Conservation (phyloP, 2,888 invertebrate genomes). For the Leucophenga maculata region DNA sequence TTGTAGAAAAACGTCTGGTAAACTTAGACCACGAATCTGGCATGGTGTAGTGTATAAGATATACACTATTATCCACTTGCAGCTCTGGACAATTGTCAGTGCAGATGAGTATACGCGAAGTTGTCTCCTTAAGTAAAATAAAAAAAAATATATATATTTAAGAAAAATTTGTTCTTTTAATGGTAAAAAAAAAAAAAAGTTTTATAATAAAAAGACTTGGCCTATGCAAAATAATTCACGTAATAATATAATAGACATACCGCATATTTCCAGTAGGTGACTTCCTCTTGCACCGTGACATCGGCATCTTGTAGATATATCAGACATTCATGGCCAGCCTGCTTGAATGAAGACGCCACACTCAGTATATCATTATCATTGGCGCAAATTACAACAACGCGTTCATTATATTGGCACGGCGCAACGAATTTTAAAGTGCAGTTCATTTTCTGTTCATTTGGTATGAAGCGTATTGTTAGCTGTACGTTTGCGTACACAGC, state of each 20-base stretch:
- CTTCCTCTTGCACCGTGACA: constrained; percentile 33
- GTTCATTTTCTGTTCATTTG: neutral
- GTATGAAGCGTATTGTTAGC: constrained; percentile 50
- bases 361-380: constrained; percentile 75
- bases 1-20: constrained; percentile 79
- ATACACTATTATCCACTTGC: constrained; percentile 77
- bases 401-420: constrained; percentile 71
- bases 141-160: too few relatives aligned
- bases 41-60: constrained; percentile 82
- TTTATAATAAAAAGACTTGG: too few relatives aligned
- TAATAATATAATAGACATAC: constrained; percentile 33
- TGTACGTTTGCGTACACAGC: constrained; percentile 79
- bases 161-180: too few relatives aligned
- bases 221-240: too few relatives aligned
- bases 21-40: constrained; percentile 79
- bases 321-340: constrained; percentile 46
- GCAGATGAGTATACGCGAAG: constrained; percentile 76
- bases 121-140: too few relatives aligned
- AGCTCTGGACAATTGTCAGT: constrained; percentile 80
- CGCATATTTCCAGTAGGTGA: constrained; percentile 54
- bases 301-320: constrained; percentile 43
- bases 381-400: constrained; percentile 78
- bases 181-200: too few relatives aligned
- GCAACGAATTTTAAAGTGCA: constrained; percentile 73
- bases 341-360: constrained; percentile 57